Percentiles rank a stretch among this genome's conserved stretches.
Evolutionary conservation across 2,888 invertebrate species (phyloP).

Genomic region (Lumbricus terrestris): DNA sequence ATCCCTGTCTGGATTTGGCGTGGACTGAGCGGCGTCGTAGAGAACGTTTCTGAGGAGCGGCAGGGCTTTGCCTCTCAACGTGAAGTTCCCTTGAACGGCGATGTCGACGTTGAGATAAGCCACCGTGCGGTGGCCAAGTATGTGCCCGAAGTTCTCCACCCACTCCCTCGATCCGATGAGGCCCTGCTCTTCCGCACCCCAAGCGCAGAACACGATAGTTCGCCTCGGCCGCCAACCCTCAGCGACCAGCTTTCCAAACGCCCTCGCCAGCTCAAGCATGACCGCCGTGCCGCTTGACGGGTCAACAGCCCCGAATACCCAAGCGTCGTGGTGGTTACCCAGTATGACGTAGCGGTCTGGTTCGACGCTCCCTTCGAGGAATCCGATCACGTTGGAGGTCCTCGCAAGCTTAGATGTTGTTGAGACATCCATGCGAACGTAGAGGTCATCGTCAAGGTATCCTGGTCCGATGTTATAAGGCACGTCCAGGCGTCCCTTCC

Average conservation of each 20-base stretch:
- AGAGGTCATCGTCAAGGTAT: slow-evolving; percentile 36
- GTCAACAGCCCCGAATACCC: slow-evolving; percentile 62
- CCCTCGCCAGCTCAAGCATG: slow-evolving; percentile 61
- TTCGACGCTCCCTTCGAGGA: slow-evolving; percentile 49
- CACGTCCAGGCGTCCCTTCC: slow-evolving; percentile 52
- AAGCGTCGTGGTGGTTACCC: slow-evolving; percentile 64
- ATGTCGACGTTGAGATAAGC: slow-evolving; percentile 54
- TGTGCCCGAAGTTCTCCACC: slow-evolving; percentile 52
- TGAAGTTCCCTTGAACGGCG: slow-evolving; percentile 49
- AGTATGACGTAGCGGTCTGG: slow-evolving; percentile 62
- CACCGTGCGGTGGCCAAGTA: slow-evolving; percentile 43
- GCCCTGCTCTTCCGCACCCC: slow-evolving; percentile 63
- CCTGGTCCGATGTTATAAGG: slow-evolving; percentile 52
- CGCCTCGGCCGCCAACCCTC: slow-evolving; percentile 61
- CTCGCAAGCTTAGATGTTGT: slow-evolving; percentile 25
- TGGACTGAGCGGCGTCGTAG: slow-evolving; percentile 56
- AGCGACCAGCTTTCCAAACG: slow-evolving; percentile 46
- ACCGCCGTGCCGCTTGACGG: slow-evolving; percentile 62
- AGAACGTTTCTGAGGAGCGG: slow-evolving; percentile 45
- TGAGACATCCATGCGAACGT: slow-evolving; percentile 34
- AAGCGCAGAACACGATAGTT: slow-evolving; percentile 61
- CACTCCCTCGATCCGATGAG: slow-evolving; percentile 63
- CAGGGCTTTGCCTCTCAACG: slow-evolving; percentile 48
- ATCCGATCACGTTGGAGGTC: slow-evolving; percentile 53
- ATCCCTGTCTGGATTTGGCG: slow-evolving; percentile 48